phyloP scores from a whole-genome alignment of 2,797 vertebrate genomes.

The Chelonia mydas region DNA sequence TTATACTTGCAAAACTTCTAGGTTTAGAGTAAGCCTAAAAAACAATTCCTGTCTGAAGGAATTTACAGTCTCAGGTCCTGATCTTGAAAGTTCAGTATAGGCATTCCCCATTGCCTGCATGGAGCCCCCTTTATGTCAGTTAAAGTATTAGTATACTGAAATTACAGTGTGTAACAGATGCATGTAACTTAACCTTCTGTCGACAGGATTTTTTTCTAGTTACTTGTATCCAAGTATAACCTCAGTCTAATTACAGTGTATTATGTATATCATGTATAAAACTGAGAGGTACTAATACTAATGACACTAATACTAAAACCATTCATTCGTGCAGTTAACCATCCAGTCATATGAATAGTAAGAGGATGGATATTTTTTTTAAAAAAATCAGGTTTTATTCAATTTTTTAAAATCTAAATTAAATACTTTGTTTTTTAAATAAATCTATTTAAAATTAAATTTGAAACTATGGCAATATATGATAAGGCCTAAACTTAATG shows the following conservation, averaged over 20 bases:
- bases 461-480: too few relatives aligned
- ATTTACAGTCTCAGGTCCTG: not conserved
- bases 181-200: not conserved
- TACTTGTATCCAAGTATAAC: not conserved
- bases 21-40: not conserved
- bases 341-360: not conserved
- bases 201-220: not conserved
- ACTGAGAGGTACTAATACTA: not conserved
- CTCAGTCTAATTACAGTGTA: not conserved
- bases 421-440: too few relatives aligned
- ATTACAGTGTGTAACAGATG: not conserved
- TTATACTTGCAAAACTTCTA: not conserved
- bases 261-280: not conserved
- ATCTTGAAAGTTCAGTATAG: not conserved
- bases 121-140: not conserved
- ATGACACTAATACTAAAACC: not conserved
- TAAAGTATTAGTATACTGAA: not conserved
- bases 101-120: not conserved
- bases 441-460: too few relatives aligned
- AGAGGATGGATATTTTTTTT: too few relatives aligned
- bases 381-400: too few relatives aligned
- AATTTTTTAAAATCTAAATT: too few relatives aligned
- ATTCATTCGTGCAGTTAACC: not conserved
- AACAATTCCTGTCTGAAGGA: not conserved
- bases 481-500: too few relatives aligned